Percentiles rank a stretch among this genome's conserved stretches.
phyloP scores from a whole-genome alignment of 2,888 invertebrate genomes.

The Lypha dubia region DNA sequence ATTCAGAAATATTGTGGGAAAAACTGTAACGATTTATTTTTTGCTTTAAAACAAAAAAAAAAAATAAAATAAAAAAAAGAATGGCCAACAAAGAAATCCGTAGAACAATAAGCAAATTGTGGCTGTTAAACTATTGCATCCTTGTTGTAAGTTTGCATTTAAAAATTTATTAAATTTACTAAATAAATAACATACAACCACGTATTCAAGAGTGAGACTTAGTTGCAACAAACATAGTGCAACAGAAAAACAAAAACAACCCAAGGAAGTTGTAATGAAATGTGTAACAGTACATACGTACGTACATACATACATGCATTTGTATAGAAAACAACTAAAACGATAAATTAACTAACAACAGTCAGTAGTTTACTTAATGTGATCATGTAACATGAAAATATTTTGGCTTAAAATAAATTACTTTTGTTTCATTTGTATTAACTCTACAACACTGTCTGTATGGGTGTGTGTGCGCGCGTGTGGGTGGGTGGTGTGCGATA shows the following conservation, averaged over 20 bases:
- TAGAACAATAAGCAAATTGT: conserved; percentile 50
- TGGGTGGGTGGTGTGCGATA: conserved; percentile 3
- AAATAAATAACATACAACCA: not conserved
- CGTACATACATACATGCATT: not conserved
- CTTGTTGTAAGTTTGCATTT: conserved; percentile 66
- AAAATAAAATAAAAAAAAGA: conserved; percentile 23
- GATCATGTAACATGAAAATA: conserved; percentile 62
- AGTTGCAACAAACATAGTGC: conserved; percentile 11
- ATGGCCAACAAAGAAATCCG: conserved; percentile 59
- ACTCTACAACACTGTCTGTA: too few species aligned
- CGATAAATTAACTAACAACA: not conserved
- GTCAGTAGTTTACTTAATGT: conserved; percentile 36
- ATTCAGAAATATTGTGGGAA: conserved; percentile 42
- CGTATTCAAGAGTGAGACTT: too few species aligned
- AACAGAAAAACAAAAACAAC: not conserved
- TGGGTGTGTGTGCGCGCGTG: too few species aligned
- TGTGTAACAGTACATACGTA: conserved; percentile 49
- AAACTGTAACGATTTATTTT: conserved; percentile 55
- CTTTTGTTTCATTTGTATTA: conserved; percentile 9
- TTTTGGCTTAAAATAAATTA: conserved; percentile 9
- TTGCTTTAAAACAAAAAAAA: conserved; percentile 20
- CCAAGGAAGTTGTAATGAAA: conserved; percentile 17
- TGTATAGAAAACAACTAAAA: conserved; percentile 14
- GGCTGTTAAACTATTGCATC: conserved; percentile 53
- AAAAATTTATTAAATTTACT: not conserved